Conservation (phyloP, 2,888 invertebrate species). For the Drosophila robusta region DNA sequence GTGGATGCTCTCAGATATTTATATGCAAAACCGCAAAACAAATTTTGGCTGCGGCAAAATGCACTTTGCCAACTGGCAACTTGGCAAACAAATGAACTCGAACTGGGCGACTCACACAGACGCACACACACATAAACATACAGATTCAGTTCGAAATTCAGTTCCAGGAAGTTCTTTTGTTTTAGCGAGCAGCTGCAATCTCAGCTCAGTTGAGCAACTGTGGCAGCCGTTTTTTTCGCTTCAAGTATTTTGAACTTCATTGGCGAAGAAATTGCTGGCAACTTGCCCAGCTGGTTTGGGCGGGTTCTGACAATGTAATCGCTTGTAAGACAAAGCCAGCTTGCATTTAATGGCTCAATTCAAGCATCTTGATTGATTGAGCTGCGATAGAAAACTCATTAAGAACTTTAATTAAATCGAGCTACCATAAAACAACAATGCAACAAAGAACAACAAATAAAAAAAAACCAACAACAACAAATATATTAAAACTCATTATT, state of each 20-base stretch:
- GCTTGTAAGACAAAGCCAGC: slow-evolving; percentile 67
- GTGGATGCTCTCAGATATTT: slow-evolving; percentile 57
- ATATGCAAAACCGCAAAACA: slow-evolving; percentile 74
- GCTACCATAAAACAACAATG: slow-evolving; percentile 31
- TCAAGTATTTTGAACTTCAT: slow-evolving; percentile 65
- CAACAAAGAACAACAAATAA: not conserved
- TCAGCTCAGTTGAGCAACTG: slow-evolving; percentile 52
- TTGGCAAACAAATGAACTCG: slow-evolving; percentile 77
- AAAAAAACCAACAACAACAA: slow-evolving; percentile 15
- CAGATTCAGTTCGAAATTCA: slow-evolving; percentile 26
- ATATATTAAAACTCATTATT: slow-evolving; percentile 62
- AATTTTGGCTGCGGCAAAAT: slow-evolving; percentile 74
- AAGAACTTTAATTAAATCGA: slow-evolving; percentile 80
- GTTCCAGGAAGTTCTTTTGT: slow-evolving; percentile 32
- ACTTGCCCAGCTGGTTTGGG: slow-evolving; percentile 46
- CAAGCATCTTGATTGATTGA: slow-evolving; percentile 70
- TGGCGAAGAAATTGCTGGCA: slow-evolving; percentile 60
- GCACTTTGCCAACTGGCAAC: slow-evolving; percentile 69
- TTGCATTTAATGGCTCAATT: slow-evolving; percentile 65
- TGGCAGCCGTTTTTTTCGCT: slow-evolving; percentile 41
- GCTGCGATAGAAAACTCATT: slow-evolving; percentile 75
- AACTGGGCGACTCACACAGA: slow-evolving; percentile 41
- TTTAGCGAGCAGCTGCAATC: slow-evolving; percentile 55
- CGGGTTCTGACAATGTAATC: slow-evolving; percentile 60
- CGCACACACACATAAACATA: slow-evolving; percentile 25